These are phyloP conservation scores for Drosophila greeni DNA, from an alignment of 2,888 invertebrate genomes.

Conservation along the genomic window DNA sequence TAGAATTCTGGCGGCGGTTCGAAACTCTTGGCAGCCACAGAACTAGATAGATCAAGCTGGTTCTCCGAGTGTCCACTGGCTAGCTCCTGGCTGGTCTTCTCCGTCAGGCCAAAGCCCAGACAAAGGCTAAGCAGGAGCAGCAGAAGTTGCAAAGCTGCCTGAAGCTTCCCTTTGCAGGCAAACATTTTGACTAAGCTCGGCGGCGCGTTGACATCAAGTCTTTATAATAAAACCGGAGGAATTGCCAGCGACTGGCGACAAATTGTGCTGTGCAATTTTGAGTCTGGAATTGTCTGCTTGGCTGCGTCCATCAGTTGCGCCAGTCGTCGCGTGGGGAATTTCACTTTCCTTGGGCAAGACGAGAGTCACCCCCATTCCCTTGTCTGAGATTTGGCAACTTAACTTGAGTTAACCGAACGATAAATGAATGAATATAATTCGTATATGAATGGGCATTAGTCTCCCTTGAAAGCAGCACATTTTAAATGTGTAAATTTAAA, in stretches of 20 bases:
- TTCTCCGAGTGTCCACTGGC: constrained; percentile 21
- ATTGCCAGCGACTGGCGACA: constrained; percentile 63
- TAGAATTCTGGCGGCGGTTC: constrained; percentile 76
- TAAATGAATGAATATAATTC: constrained; percentile 3
- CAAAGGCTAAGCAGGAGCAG: constrained; percentile 14
- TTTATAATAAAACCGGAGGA: constrained; percentile 62
- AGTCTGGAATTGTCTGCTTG: constrained; percentile 60
- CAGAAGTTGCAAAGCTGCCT: not conserved
- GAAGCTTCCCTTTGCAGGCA: constrained; percentile 50
- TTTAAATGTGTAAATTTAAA: not conserved
- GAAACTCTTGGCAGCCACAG: constrained; percentile 68
- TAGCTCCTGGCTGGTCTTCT: constrained; percentile 39
- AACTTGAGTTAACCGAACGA: constrained; percentile 6
- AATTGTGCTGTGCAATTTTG: constrained; percentile 74
- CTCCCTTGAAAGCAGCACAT: not conserved
- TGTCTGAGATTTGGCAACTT: constrained; percentile 11
- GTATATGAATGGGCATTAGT: not conserved
- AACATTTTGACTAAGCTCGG: constrained; percentile 64
- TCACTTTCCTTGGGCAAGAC: constrained; percentile 57
- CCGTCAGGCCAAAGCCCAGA: constrained; percentile 28
- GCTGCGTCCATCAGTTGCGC: constrained; percentile 58
- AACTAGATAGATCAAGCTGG: constrained; percentile 53
- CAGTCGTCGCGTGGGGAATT: constrained; percentile 49
- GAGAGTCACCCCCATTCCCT: not conserved
- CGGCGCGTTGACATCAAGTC: constrained; percentile 48